Evolutionary conservation across 2,113 vertebrate species (phyloP).

Genomic region (Pipra filicauda): DNA sequence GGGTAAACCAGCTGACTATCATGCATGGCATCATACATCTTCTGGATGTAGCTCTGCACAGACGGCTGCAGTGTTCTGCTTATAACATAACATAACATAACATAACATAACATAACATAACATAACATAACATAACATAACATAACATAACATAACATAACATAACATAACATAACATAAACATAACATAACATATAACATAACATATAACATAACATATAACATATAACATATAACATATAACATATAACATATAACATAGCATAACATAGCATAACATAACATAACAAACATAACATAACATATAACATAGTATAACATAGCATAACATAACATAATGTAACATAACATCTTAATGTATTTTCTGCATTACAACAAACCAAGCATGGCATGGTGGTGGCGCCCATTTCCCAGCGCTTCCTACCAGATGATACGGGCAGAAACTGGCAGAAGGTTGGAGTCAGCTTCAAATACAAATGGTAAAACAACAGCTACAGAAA

Average conservation of each 20-base stretch:
- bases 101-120: neutral
- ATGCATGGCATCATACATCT: neutral
- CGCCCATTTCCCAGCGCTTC: neutral
- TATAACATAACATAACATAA: neutral
- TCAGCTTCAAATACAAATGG: neutral
- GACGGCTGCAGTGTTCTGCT: slow-evolving; percentile 21
- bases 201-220: neutral
- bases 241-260: neutral
- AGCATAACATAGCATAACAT: neutral
- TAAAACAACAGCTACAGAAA: slow-evolving; percentile 25
- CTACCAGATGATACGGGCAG: neutral
- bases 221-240: neutral
- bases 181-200: neutral
- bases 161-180: neutral
- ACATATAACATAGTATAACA: neutral
- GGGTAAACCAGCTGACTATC: neutral
- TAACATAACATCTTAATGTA: neutral
- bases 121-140: neutral
- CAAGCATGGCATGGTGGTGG: neutral
- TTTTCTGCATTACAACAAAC: neutral
- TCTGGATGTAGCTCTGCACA: slow-evolving; percentile 21
- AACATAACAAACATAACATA: neutral
- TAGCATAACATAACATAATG: neutral
- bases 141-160: neutral
- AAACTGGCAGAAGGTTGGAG: neutral